Base-by-base conservation (phyloP, 2,113 vertebrate genomes). In the Dipodomys spectabilis region DNA sequence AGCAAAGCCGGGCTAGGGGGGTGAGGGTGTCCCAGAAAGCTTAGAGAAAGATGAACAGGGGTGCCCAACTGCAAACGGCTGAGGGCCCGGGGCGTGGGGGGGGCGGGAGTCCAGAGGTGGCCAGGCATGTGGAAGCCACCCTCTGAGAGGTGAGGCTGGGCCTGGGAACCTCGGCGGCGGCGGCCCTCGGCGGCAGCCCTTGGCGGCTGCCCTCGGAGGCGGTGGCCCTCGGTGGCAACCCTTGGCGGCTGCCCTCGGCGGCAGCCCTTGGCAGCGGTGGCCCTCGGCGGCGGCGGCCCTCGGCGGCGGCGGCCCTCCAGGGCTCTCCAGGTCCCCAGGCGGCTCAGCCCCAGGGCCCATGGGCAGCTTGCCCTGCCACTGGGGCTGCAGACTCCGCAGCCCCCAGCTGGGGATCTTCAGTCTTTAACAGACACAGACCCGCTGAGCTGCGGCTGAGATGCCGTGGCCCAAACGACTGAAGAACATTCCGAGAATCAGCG, bases 401-500 rank as follows among this genome's bases (percentile, higher is more conserved):
- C 62, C 68, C 16, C 35, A 3, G 2, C 23, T 20, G 64, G 22
- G 13, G n/a, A 35, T 35, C 35, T 35, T 35, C 81, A 20, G 11
- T 53, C 25, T 28, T 74, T 68, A 35, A 35, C 35, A 35, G 35
- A 35, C 35, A 35, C 35, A 2, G 35, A 35, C 35, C 35, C 35
- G 35, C 35, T 35, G 35, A 35, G 35, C 35, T 35, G 35, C 35
- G 35, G 35, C 35, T 35, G 35, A 35, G 35, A 35, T 11, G 0
- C 35, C 49, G 20, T 39, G 67, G 77, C n/a, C 53, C 27, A 27
- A 35, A 25, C 20, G 10, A 89, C 45, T 62, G 82, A 75, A 86
- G 82, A 78, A 60, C 65, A 86, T 86, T 35, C 57, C 44, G 73
- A 20, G 86, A 90, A 78, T 82, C 57, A n/a, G 79, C 30, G 2